Base-by-base conservation (phyloP, 1,140 invertebrate genomes). In the Aphaenogaster rudis region DNA sequence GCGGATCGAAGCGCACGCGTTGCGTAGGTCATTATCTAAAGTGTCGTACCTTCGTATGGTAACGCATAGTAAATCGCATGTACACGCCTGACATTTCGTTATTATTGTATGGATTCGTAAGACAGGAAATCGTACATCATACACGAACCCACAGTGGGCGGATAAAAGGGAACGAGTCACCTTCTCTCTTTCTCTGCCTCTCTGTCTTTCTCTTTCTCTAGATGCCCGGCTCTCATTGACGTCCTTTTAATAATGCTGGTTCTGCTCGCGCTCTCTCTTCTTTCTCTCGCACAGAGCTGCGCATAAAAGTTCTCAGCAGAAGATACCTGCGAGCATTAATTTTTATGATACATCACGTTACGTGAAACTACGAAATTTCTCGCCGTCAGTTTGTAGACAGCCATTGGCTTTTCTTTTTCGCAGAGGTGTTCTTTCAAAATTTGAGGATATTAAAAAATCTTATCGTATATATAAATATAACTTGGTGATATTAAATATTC, bases 111-210 rank as follows among this genome's bases (percentile, higher is more conserved):
- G 84, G 67, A 84, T 63, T 90, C 85, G 90, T 86, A 88, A 89
- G 90, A 91, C 90, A 91, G 90, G 90, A 91, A 91, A 91, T 91
- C 90, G 85, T 91, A 91, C 90, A 91, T 91, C 90, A 91, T 91
- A 86, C 79, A 67, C 84, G 90, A 91, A 88, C 72, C 87, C 77
- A 87, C 85, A 89, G 90, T 91, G 90, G 90, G 90, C 90, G 90
- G 88, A 87, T 89, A 91, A 91, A 91, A 91, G 89, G 85, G 90
- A 91, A 91, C 90, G 74, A 91, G 90, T 89, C 90, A 87, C 76
- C 85, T 86, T 91, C 87, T 89, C 90, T 88, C 79, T 69, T 81
- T 84, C 11, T 54, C 36, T 67, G 13, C 15, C 45, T 86, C 36
- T 86, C 45, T 67, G 21, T 63, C 45, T 84, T 45, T 64, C 84